Evolutionary conservation across 2,797 vertebrate genomes (phyloP), one percentile per base, ranked within the genome.

Genomic region (Neosalanx taihuensis): DNA sequence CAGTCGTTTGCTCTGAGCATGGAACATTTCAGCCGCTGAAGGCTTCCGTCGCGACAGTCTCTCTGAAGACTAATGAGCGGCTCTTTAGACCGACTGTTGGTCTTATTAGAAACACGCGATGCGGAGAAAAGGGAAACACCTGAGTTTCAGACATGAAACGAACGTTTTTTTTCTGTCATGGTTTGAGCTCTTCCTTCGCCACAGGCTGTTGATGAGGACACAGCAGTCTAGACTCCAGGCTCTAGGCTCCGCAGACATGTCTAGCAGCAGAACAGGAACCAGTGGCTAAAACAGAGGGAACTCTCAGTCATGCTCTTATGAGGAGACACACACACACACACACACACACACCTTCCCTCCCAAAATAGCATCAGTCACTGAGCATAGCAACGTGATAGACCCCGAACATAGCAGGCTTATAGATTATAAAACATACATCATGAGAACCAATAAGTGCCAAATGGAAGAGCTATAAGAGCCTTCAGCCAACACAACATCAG

Each of bases 121-220:
- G 71, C 58, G 12, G 59, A 46, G 56, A 64, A 35, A 66, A 10
- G 64, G 51, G 23, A 26, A 26, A 53, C 73, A 64, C 63, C 69
- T 58, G 62, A 73, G 72, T 46, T 74, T 72, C 76, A 63, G 26
- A 69, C 23, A 64, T 66, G 41, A 61, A 73, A 60, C 64, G 56
- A 0, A 67, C 1, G 35, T 67, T 81, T 72, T 56, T 46, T 46
- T 26, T 26, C n/a, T 6, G 41, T 60, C 74, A 2, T 0, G 51
- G 46, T 53, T 83, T 46, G 72, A 78, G 74, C 69, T 75, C 69
- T 72, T 79, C 57, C 57, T 67, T 71, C 71, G 61, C 75, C 70
- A 71, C 9, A 56, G 70, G 72, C 78, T 69, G 67, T 75, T 80
- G 79, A 80, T 84, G 58, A 75, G 81, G 85, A 76, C 30, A 73